phyloP scores from a whole-genome alignment of 2,797 vertebrate genomes.

The Morus bassanus region DNA sequence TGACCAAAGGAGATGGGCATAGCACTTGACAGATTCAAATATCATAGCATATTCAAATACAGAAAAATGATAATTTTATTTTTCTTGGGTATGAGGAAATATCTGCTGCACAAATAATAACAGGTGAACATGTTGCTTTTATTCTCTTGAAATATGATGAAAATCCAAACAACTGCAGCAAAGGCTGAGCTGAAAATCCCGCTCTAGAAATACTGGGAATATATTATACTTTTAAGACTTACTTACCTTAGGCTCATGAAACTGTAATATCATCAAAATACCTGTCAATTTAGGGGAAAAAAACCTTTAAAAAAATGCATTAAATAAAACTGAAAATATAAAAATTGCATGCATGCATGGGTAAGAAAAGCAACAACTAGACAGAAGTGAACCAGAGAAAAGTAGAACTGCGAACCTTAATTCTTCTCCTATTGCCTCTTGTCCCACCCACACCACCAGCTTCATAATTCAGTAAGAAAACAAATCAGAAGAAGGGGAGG shows the following conservation, averaged over 20 bases:
- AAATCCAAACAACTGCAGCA: not conserved
- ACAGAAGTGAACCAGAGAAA: not conserved
- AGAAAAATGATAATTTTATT: not conserved
- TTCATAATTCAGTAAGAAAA: not conserved
- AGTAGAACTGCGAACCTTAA: not conserved
- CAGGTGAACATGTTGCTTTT: not conserved
- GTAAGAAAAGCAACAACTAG: not conserved
- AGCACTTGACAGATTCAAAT: not conserved
- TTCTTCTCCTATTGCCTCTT: not conserved
- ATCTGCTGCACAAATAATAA: not conserved
- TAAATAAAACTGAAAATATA: not conserved
- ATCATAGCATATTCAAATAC: not conserved
- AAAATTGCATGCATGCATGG: rapidly evolving
- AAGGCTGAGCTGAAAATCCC: not conserved
- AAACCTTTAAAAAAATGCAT: not conserved
- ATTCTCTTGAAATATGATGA: not conserved
- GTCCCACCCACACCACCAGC: not conserved
- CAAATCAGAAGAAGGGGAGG: not conserved
- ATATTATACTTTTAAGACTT: not conserved
- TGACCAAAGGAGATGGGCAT: not conserved
- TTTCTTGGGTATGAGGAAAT: not conserved
- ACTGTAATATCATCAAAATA: not conserved
- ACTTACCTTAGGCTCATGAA: not conserved
- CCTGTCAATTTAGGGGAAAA: not conserved
- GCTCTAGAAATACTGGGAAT: not conserved